Evolutionary conservation across 2,888 invertebrate species (phyloP), one percentile per base, ranked within the genome.

Genomic region (Ormia ochracea): DNA sequence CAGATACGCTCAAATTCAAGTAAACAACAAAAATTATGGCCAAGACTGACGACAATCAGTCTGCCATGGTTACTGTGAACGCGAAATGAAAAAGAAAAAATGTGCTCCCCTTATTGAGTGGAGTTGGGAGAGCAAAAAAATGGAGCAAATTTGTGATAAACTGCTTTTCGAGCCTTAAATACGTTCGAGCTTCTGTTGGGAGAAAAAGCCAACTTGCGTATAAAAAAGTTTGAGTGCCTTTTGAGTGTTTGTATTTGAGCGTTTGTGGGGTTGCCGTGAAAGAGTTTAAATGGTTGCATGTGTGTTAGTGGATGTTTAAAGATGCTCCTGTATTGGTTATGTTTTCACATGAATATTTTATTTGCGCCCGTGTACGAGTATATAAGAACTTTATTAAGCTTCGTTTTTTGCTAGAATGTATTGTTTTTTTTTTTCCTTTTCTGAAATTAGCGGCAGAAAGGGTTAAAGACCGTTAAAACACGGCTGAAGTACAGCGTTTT

Each of bases 391-490:
- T 41, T 43, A 23, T 56, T 45, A 19, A 26, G 5, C 10, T 52
- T 65, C 48, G 41, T 68, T 63, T 61, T 7, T 41, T 21, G 9
- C n/a, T 38, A n/a, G 5, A 23, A 26, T 23, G 2, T 17, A 52
- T 33, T 50, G n/a, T n/a, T n/a, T n/a, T 43, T 5, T 17, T 19
- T 48, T 38, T 56, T 36, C 12, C 31, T 66, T 50, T 41, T 26
- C 43, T 50, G 48, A 66, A 61, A 65, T 66, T 33, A 31, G 41
- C 48, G 52, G 61, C 72, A 76, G 76, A 76, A 76, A 80, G 80
- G 80, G 80, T 80, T 80, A 80, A 80, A 72, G 80, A 80, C 80
- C 80, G 66, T 63, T 73, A 28, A 52, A 61, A 65, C 45, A 48
- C 48, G 38, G 19, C 9, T 36, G 3, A 48, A 65, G 59, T 59